Conservation (phyloP, 2,888 invertebrate species). For the Melanophora roralis region DNA sequence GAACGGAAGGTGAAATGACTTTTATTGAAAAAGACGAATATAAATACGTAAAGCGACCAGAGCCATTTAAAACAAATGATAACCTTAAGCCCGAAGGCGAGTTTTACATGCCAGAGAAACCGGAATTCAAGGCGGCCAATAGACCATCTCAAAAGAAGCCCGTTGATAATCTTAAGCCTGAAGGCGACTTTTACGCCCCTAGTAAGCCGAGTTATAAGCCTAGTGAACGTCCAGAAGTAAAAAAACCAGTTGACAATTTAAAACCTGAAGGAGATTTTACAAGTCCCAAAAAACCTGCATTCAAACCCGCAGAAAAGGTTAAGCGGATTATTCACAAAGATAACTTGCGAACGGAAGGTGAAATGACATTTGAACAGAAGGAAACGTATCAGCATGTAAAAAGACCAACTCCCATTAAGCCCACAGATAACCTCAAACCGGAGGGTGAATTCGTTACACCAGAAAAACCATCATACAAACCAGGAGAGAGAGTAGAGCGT, state of each 20-base stretch:
- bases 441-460: conserved; percentile 78
- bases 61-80: conserved; percentile 72
- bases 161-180: conserved; percentile 78
- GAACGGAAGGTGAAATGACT: conserved; percentile 79
- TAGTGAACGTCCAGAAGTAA: conserved; percentile 77
- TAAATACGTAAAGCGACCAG: conserved; percentile 78
- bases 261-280: conserved; percentile 75
- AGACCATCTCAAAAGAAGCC: conserved; percentile 76
- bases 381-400: conserved; percentile 77
- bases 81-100: conserved; percentile 80
- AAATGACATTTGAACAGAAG: conserved; percentile 79
- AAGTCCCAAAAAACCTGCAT: conserved; percentile 79
- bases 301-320: conserved; percentile 74
- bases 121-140: conserved; percentile 77
- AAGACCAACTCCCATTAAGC: conserved; percentile 33
- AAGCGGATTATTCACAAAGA: conserved; percentile 78
- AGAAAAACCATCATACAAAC: conserved; percentile 75
- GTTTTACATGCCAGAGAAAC: conserved; percentile 78
- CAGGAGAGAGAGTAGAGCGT: conserved; percentile 76
- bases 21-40: conserved; percentile 77
- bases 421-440: conserved; percentile 37
- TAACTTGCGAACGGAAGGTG: conserved; percentile 80
- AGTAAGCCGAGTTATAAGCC: conserved; percentile 77
- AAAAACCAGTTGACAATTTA: conserved; percentile 78
- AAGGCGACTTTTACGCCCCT: conserved; percentile 80